Percentiles rank a stretch among this genome's conserved stretches.
Evolutionary conservation across 2,113 vertebrate genomes (phyloP).

Genomic region (Columba janthina): DNA sequence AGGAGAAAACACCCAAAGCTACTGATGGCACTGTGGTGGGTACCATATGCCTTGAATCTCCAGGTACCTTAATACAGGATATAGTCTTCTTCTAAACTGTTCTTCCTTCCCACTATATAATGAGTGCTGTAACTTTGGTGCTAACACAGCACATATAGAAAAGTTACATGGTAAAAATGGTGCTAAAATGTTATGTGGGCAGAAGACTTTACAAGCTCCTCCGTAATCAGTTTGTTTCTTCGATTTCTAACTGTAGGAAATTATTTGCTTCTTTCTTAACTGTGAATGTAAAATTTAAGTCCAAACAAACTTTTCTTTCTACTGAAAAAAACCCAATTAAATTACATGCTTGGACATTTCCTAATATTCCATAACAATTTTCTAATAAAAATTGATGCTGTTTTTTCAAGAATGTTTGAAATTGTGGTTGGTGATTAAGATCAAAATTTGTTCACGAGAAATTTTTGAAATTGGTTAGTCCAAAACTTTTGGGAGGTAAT

Average conservation of each 20-base stretch:
- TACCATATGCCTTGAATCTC: neutral
- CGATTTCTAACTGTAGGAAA: neutral
- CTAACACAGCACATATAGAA: neutral
- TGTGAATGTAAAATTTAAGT: neutral
- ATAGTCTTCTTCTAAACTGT: neutral
- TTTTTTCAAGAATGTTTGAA: neutral
- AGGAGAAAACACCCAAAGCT: neutral
- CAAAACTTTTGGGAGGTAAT: neutral
- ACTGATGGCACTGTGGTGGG: neutral
- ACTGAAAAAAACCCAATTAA: neutral
- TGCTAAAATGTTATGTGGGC: neutral
- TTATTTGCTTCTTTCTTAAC: neutral
- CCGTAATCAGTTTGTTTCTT: neutral
- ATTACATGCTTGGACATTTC: neutral
- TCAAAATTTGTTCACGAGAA: neutral
- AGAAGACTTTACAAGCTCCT: neutral
- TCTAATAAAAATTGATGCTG: neutral
- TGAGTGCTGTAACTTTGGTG: neutral
- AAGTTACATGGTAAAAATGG: neutral
- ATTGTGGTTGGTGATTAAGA: neutral
- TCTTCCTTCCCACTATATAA: neutral
- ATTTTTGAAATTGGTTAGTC: neutral
- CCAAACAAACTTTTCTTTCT: neutral
- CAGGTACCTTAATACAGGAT: neutral
- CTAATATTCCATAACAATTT: neutral